Evolutionary conservation across 1,140 invertebrate genomes (phyloP).

Genomic region (Drosophila erecta): DNA sequence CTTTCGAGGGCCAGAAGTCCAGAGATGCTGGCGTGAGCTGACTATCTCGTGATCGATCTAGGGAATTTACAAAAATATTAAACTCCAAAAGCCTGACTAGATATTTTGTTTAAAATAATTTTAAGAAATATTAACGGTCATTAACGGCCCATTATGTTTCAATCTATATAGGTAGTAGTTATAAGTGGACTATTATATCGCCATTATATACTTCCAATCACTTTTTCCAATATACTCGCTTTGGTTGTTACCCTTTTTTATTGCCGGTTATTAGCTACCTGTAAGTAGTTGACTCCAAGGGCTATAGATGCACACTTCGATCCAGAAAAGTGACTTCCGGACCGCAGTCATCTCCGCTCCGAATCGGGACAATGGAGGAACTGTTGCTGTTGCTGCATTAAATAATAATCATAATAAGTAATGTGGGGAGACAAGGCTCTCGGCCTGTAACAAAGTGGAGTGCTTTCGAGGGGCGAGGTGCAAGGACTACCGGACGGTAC

Average conservation of each 20-base stretch:
- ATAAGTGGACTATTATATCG: too few species aligned
- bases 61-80: not conserved
- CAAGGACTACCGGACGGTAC: conserved; percentile 10
- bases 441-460: conserved; percentile 47
- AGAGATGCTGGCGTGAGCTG: conserved; percentile 56
- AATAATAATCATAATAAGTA: conserved; percentile 83
- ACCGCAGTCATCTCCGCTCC: conserved; percentile 42
- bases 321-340: conserved; percentile 5
- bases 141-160: too few species aligned
- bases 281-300: not conserved
- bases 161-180: too few species aligned
- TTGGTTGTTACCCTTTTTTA: not conserved
- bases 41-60: not conserved
- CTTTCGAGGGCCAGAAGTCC: conserved; percentile 19
- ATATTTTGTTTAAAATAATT: too few species aligned
- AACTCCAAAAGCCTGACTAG: too few species aligned
- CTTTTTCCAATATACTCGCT: too few species aligned
- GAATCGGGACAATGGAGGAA: conserved; percentile 31
- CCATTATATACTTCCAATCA: too few species aligned
- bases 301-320: not conserved
- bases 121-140: too few species aligned
- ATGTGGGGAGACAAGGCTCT: conserved; percentile 64
- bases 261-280: not conserved
- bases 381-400: conserved; percentile 78
- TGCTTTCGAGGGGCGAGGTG: conserved; percentile 5